Conservation (phyloP, 2,888 invertebrate species). For the Geotrupes spiniger region DNA sequence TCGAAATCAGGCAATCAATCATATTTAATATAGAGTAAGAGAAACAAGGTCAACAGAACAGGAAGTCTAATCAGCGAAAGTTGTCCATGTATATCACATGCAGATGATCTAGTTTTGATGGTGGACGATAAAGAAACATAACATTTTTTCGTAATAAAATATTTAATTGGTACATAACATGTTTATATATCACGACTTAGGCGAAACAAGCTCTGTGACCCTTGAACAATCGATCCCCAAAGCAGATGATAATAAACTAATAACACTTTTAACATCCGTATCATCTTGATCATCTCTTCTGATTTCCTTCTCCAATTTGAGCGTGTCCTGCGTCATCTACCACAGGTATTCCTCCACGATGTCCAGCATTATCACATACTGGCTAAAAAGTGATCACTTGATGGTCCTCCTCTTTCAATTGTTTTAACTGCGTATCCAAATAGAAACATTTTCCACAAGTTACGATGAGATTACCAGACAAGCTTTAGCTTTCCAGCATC, state of each 20-base stretch:
- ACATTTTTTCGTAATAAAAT: no score
- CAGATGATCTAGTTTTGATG: no score
- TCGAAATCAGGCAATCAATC: slow-evolving; percentile 79
- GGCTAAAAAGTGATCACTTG: slow-evolving; percentile 91
- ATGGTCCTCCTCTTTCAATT: slow-evolving; percentile 70
- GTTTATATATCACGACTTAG: slow-evolving; percentile 26
- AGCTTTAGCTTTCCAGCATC: slow-evolving; percentile 60
- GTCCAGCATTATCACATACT: slow-evolving; percentile 94
- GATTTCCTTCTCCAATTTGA: slow-evolving; percentile 89
- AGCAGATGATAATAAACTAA: slow-evolving; percentile 75
- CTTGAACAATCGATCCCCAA: slow-evolving; percentile 58
- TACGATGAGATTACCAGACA: slow-evolving; percentile 70
- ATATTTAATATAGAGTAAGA: no score
- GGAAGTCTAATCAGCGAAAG: slow-evolving; percentile 81
- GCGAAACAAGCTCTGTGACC: slow-evolving; percentile 42
- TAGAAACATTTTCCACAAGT: slow-evolving; percentile 85
- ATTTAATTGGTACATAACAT: background rate
- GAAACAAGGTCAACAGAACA: slow-evolving; percentile 81
- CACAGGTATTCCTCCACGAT: slow-evolving; percentile 84
- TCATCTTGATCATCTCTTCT: slow-evolving; percentile 54
- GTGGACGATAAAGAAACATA: no score
- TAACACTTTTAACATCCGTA: slow-evolving; percentile 58
- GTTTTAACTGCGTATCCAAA: slow-evolving; percentile 74
- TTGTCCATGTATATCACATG: slow-evolving; percentile 98
- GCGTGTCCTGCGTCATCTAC: slow-evolving; percentile 68